A percentile compares a stretch with the other conserved stretches of the same genome.
Conservation (phyloP, 2,888 invertebrate genomes). For the Prosapia bicincta region DNA sequence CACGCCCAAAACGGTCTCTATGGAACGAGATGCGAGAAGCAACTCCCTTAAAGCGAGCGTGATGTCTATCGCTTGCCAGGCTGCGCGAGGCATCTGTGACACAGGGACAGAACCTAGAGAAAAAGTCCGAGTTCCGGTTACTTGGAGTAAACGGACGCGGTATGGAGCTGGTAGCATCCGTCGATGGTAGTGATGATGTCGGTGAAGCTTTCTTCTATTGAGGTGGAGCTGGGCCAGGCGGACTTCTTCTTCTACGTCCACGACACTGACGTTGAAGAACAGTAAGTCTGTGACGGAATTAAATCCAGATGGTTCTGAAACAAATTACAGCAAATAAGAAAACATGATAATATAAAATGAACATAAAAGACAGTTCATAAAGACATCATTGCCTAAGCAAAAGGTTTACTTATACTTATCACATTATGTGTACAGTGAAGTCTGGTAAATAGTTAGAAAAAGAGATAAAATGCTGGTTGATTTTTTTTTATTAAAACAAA, state of each 20-base stretch:
- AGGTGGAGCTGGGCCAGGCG: constrained; percentile 20
- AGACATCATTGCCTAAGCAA: too few relatives aligned
- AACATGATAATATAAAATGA: too few relatives aligned
- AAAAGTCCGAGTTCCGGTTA: not conserved
- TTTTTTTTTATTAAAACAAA: too few relatives aligned
- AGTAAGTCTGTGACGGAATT: constrained; percentile 6
- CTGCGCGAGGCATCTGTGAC: constrained; percentile 6
- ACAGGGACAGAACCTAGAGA: constrained; percentile 21
- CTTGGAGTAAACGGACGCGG: constrained; percentile 20
- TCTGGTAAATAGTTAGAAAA: too few relatives aligned
- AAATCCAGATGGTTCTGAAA: not conserved
- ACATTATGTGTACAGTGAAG: too few relatives aligned
- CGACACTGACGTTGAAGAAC: constrained; percentile 22
- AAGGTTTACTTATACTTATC: too few relatives aligned
- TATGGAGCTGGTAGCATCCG: constrained; percentile 20
- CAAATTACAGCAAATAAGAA: too few relatives aligned
- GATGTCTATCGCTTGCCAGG: constrained; percentile 23
- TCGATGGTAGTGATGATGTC: constrained; percentile 10
- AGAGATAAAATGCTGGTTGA: too few relatives aligned
- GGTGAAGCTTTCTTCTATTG: constrained; percentile 15
- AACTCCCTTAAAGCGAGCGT: constrained; percentile 17
- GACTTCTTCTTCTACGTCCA: constrained; percentile 16
- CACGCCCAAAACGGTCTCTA: not conserved
- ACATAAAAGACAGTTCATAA: not conserved
- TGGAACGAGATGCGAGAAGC: constrained; percentile 7